Evolutionary conservation across 2,797 vertebrate genomes (phyloP), one percentile per base, ranked within the genome.

Genomic region (Psittacula echo): DNA sequence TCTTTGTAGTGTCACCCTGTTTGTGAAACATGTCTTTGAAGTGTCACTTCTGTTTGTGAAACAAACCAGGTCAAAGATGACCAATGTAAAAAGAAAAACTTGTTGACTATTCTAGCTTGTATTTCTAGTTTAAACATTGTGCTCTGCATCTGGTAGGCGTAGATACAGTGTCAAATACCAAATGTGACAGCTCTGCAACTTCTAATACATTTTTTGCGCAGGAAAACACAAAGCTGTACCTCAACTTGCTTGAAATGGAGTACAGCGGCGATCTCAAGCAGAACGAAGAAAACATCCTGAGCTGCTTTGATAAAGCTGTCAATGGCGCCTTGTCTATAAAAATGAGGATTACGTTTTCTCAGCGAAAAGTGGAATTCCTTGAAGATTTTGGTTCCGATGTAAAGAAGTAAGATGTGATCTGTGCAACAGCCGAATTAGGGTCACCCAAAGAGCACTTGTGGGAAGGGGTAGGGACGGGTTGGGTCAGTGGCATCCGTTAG

Each of bases 341-440:
- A 89, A 98, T 99, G 42, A 99, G 98, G 86, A 98, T 99, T 80
- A 98, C 99, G 0, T 99, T 99, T 98, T 99, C 99, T 9, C 99
- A 99, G 93, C 98, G 99, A 91, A 99, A 99, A 98, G 99, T 99
- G 10, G 99, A 99, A 85, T 99, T 99, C 94, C 98, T 99, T 24
- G 99, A 99, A 97, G 99, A 99, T 97, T 99, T 99, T 96, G 99
- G 99, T 94, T 99, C 98, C 41, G 98, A 99, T 95, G 98, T 99
- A 89, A 99, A 99, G 94, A 98, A 98, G 99, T 99, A 97, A 98
- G 99, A 91, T 83, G 61, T 73, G 11, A 22, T 11, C 47, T 37
- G 62, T 39, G 73, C 45, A 10, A 1, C 4, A 58, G 27, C 22
- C 22, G 5, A 16, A 12, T 24, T 7, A 24, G 27, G 61, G 58